A percentile compares a stretch with the other conserved stretches of the same genome.
These are phyloP conservation scores for Maniola jurtina DNA, from an alignment of 1,140 invertebrate species.

Conservation along the genomic window DNA sequence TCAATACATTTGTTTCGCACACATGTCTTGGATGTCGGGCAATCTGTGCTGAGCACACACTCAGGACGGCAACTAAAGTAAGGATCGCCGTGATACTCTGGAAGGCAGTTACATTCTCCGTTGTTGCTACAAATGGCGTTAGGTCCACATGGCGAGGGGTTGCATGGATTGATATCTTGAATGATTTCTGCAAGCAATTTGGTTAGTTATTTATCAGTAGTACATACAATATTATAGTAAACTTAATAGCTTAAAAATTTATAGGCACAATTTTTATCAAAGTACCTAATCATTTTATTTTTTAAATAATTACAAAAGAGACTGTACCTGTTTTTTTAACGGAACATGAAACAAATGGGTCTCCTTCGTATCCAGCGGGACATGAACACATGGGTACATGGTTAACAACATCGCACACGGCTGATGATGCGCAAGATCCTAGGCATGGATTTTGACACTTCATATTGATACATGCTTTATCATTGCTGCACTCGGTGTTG, in stretches of 20 bases:
- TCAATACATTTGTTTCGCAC: constrained; percentile 86
- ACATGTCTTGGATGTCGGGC: constrained; percentile 83
- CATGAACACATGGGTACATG: constrained; percentile 89
- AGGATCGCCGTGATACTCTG: constrained; percentile 83
- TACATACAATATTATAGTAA: constrained; percentile 5
- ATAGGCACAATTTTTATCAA: neutral
- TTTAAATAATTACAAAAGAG: constrained; percentile 1
- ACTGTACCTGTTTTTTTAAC: constrained; percentile 77
- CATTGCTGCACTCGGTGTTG: constrained; percentile 88
- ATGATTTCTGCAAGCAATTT: constrained; percentile 63
- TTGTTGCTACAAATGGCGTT: constrained; percentile 82
- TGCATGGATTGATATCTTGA: constrained; percentile 78
- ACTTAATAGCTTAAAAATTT: neutral
- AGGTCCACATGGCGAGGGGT: constrained; percentile 84
- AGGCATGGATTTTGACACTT: constrained; percentile 91
- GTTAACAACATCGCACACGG: constrained; percentile 88
- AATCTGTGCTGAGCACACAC: constrained; percentile 85
- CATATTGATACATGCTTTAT: constrained; percentile 90
- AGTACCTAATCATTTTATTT: neutral
- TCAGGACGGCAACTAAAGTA: constrained; percentile 83
- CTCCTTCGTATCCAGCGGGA: constrained; percentile 84
- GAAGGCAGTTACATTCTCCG: constrained; percentile 83
- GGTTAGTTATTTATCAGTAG: neutral
- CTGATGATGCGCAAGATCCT: constrained; percentile 89
- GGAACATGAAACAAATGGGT: constrained; percentile 83